Conservation (phyloP, 92 coral and sea anemone species). For the Umimayanthus kanabou region DNA sequence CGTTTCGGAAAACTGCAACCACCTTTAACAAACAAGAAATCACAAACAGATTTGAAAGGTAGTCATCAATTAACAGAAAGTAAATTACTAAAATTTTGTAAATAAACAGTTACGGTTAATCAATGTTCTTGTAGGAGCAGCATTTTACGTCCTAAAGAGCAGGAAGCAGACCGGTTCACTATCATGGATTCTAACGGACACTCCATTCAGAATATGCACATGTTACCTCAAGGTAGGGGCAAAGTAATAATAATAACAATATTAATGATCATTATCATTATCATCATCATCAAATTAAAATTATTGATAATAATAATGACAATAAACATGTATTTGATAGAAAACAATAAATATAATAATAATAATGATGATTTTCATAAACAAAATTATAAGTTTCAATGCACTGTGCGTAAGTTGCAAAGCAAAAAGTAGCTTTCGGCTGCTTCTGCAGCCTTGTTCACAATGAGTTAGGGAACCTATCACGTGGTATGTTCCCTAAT, state of each 20-base stretch:
- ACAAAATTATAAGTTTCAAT: too few relatives aligned
- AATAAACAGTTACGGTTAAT: neutral
- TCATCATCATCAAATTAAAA: neutral
- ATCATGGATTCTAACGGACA: constrained; percentile 83
- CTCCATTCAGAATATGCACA: constrained; percentile 80
- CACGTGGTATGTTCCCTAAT: too few relatives aligned
- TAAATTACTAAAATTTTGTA: too few relatives aligned
- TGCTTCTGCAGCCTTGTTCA: too few relatives aligned
- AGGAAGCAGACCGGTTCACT: constrained; percentile 76
- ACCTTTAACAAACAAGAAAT: neutral
- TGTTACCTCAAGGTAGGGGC: constrained; percentile 79
- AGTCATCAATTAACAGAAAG: too few relatives aligned
- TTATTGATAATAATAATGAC: neutral
- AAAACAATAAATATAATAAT: neutral
- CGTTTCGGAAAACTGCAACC: too few relatives aligned
- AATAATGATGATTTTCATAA: too few relatives aligned
- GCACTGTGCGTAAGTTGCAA: too few relatives aligned
- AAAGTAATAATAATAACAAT: constrained; percentile 16
- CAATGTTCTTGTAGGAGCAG: constrained; percentile 48
- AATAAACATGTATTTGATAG: too few relatives aligned
- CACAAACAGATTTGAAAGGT: neutral
- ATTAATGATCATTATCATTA: neutral
- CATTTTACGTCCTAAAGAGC: constrained; percentile 55
- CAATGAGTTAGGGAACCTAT: too few relatives aligned
- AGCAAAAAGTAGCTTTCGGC: too few relatives aligned